Percentiles rank a stretch among this genome's conserved stretches.
phyloP scores from a whole-genome alignment of 1,140 invertebrate species.

The Euglossa dilemma region DNA sequence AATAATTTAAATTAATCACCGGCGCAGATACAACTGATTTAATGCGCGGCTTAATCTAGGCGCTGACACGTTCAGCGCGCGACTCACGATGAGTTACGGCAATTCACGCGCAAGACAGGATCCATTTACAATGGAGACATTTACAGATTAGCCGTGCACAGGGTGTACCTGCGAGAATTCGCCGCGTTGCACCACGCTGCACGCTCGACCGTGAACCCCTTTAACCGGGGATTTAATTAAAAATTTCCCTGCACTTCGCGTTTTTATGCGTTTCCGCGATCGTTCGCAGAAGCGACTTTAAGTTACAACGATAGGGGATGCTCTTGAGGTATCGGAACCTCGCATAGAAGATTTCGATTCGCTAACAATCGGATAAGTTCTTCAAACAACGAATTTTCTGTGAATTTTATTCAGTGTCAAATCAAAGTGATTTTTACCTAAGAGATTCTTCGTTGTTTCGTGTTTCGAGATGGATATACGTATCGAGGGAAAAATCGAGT shows the following conservation, averaged over 20 bases:
- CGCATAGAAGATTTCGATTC: no score
- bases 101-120: slow-evolving; percentile 66
- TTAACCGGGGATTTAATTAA: neutral
- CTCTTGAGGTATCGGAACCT: no score
- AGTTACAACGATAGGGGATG: neutral
- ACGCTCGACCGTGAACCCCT: neutral
- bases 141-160: slow-evolving; percentile 48
- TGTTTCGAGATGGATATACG: no score
- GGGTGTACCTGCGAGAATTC: slow-evolving; percentile 12
- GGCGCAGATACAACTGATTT: slow-evolving; percentile 62
- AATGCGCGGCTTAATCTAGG: slow-evolving; percentile 62
- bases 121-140: slow-evolving; percentile 66
- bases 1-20: slow-evolving; percentile 65
- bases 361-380: no score
- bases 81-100: slow-evolving; percentile 63
- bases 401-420: no score
- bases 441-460: no score
- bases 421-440: no score
- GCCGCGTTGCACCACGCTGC: neutral
- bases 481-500: no score
- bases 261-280: neutral
- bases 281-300: neutral
- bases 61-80: slow-evolving; percentile 60
- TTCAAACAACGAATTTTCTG: no score
- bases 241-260: neutral